Evolutionary conservation across 2,888 invertebrate genomes (phyloP), one percentile per base, ranked within the genome.

Genomic region (Drosophila phalerata): DNA sequence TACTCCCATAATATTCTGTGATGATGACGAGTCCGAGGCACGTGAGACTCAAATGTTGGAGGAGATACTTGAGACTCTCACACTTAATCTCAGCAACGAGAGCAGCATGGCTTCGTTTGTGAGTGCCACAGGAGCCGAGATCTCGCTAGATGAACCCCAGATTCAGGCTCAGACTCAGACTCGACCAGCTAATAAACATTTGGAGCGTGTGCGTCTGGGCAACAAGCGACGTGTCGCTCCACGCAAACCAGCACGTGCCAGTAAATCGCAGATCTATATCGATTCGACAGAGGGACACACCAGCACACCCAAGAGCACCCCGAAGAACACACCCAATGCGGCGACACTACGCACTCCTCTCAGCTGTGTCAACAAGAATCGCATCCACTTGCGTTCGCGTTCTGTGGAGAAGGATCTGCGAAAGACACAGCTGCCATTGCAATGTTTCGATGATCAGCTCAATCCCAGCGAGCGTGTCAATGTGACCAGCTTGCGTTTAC

Each of bases 31-130:
- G 6, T 76, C 81, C 13, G 88, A 90, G 45, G 76, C 79, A 1
- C 81, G 75, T n/a, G 91, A 92, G 56, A 90, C 91, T 3, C 79
- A 89, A 66, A 90, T 92, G 88, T 77, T 92, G n/a, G 92, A 92
- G 45, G 85, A 80, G 8, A 84, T 92, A 22, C 71, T 92, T 0
- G 85, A 91, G 10, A 91, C 91, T 0, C 57, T 92, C 1, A 89
- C 91, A 0, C 72, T 92, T 0, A 89, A 92, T 77, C 64, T 90
- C 0, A 91, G 91, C 43, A 70, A 73, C 9, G 80, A 68, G 22
- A 91, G 87, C 53, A 90, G 91, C 73, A 66, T 89, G 51, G 71
- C 77, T 1, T 90, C 90, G 2, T 77, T 81, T 67, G 83, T 53
- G 1, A 72, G 76, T 22, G 70, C 85, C 1, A 52, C 60, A 2